Base-by-base conservation (phyloP, 2,797 vertebrate species). In the Streptopelia turtur region DNA sequence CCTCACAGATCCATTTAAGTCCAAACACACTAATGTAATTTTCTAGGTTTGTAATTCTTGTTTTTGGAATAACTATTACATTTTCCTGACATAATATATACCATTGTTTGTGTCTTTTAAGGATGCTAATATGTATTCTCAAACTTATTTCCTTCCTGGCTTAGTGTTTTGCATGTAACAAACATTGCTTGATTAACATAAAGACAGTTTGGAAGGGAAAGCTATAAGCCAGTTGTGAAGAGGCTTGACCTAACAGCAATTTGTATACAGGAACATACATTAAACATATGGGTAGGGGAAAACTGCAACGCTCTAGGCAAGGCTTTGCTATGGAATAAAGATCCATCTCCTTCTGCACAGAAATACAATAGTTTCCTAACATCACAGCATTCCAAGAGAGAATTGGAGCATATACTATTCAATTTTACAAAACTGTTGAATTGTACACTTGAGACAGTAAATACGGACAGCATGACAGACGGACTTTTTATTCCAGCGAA, bases 361-460 rank as follows among this genome's bases (percentile, higher is more conserved):
- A 90, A 94, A 84, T 87, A 92, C 66, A 92, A 91, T 49, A 57
- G 85, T 87, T 94, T 85, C 57, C 80, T 66, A 94, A 78, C 70
- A 92, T 87, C 82, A 78, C 31, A 31, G 90, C 90, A 94, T 95
- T 95, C 91, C 84, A 94, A 92, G 88, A 74, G 91, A 96, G 95
- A 96, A 96, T 45, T 96, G 91, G 94, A 95, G 81, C 83, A 95
- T 80, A 96, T 79, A 95, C 77, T 96, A 94, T 93, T 93, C 96
- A 92, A 90, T 95, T 96, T 93, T 94, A 94, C 76, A 94, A 97
- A 97, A 96, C 90, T 94, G 94, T 93, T 95, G 93, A 91, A 94
- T 95, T 95, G 95, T 84, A 83, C 94, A 82, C 94, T 96, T 79
- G 94, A 95, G 94, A 97, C 78, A 60, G 78, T 75, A 92, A 94